Conservation (phyloP, 1,140 invertebrate species). For the Trachymyrmex cornetzi region DNA sequence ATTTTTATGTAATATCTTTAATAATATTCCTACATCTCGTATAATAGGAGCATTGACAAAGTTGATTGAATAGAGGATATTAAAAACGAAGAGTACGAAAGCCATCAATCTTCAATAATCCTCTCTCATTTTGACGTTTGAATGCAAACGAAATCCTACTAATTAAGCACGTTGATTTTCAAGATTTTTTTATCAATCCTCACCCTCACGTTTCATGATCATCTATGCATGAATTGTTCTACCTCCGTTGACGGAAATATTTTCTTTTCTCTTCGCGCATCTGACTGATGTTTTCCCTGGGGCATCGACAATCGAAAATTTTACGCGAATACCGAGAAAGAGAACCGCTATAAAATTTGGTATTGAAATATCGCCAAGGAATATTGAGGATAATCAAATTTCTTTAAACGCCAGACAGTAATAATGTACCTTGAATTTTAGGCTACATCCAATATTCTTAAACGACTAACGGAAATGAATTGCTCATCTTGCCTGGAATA, state of each 20-base stretch:
- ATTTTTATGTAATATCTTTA: neutral
- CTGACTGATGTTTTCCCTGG: constrained; percentile 49
- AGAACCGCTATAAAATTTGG: constrained; percentile 50
- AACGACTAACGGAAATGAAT: constrained; percentile 16
- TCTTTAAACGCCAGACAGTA: constrained; percentile 32
- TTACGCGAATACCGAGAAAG: constrained; percentile 27
- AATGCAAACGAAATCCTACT: neutral
- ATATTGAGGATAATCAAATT: constrained; percentile 57
- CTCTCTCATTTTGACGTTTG: neutral
- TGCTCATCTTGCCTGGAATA: constrained; percentile 1
- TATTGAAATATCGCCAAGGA: constrained; percentile 56
- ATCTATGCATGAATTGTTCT: constrained; percentile 39
- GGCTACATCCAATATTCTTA: constrained; percentile 2
- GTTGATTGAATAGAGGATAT: neutral
- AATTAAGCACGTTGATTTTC: constrained; percentile 44
- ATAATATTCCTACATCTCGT: neutral
- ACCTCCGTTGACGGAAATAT: constrained; percentile 27
- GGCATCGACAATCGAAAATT: constrained; percentile 50
- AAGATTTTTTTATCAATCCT: neutral
- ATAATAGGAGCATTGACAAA: neutral
- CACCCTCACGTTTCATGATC: neutral
- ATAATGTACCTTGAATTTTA: constrained; percentile 55
- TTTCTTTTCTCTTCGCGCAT: constrained; percentile 26
- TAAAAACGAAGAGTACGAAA: neutral
- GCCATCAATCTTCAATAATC: constrained; percentile 4